phyloP scores from a whole-genome alignment of 1,140 invertebrate genomes.

The Triops cancriformis region DNA sequence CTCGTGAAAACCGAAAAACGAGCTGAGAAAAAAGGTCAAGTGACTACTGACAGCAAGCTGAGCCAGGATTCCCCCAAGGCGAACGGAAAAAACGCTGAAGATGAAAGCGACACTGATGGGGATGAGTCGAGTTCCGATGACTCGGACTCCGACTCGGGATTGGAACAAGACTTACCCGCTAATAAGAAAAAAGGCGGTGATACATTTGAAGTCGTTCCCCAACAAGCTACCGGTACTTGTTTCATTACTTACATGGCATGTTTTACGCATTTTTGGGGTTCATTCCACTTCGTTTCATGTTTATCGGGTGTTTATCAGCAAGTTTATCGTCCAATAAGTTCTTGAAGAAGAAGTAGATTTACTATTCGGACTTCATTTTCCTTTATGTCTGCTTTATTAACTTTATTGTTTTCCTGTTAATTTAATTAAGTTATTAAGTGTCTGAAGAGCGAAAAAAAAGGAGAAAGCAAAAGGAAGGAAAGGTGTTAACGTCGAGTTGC shows the following conservation, averaged over 20 bases:
- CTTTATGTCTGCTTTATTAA: too few relatives aligned
- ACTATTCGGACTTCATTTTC: too few relatives aligned
- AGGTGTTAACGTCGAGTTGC: constrained; percentile 7
- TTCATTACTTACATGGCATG: background rate
- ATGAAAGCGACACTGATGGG: constrained; percentile 52
- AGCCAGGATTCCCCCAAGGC: constrained; percentile 33
- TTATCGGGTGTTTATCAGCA: too few relatives aligned
- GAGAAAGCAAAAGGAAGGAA: constrained; percentile 26
- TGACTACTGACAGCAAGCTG: constrained; percentile 28
- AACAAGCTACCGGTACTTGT: constrained; percentile 29
- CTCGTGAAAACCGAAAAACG: constrained; percentile 1
- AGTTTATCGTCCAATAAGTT: too few relatives aligned
- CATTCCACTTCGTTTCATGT: too few relatives aligned
- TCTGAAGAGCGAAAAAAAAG: constrained; percentile 38
- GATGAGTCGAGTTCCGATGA: constrained; percentile 38
- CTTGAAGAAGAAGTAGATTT: too few relatives aligned
- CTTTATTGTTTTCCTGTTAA: too few relatives aligned
- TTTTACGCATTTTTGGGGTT: too few relatives aligned
- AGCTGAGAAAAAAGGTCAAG: constrained; percentile 29
- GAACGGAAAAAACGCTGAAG: constrained; percentile 36
- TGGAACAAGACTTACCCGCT: constrained; percentile 31
- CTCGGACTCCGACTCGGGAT: constrained; percentile 28
- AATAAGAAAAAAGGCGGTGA: constrained; percentile 36
- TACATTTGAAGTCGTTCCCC: constrained; percentile 58
- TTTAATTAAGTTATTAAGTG: background rate